A percentile compares a stretch with the other conserved stretches of the same genome.
phyloP scores from a whole-genome alignment of 2,888 invertebrate genomes.

The Synanthedon tipuliformis region DNA sequence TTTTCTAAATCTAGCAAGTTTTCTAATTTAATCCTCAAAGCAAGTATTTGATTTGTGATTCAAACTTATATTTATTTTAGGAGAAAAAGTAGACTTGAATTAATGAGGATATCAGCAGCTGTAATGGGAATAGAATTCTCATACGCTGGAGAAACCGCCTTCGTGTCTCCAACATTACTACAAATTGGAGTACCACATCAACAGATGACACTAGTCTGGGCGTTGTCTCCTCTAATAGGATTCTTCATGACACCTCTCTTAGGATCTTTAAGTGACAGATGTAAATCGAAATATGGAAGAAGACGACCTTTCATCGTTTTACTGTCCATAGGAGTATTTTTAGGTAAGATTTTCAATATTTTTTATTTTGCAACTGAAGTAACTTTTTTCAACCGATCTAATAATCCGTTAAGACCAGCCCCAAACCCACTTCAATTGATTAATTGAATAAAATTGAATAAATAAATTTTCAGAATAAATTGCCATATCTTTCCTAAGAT shows the following conservation, averaged over 20 bases:
- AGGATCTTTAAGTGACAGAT: conserved; percentile 93
- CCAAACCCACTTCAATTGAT: neutral
- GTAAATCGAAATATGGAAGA: conserved; percentile 82
- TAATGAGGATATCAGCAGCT: conserved; percentile 90
- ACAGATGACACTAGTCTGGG: conserved; percentile 97
- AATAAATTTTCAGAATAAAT: too few species aligned
- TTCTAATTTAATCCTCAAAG: too few species aligned
- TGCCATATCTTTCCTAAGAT: too few species aligned
- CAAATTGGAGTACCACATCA: conserved; percentile 93
- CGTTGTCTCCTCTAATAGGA: conserved; percentile 91
- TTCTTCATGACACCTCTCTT: conserved; percentile 94
- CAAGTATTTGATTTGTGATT: too few species aligned
- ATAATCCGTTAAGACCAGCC: neutral
- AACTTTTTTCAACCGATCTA: neutral
- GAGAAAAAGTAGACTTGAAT: conserved; percentile 81
- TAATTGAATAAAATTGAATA: too few species aligned
- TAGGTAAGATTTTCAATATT: conserved; percentile 71
- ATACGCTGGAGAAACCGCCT: conserved; percentile 97
- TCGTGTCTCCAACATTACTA: conserved; percentile 93
- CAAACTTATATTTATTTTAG: conserved; percentile 43
- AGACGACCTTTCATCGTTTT: conserved; percentile 92
- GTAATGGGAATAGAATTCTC: conserved; percentile 98
- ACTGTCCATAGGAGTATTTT: conserved; percentile 87
- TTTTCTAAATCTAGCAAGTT: too few species aligned
- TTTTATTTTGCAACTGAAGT: neutral